Percentiles rank a stretch among this genome's conserved stretches.
Evolutionary conservation across 2,888 invertebrate species (phyloP).

Genomic region (Ferdinandea cuprea): DNA sequence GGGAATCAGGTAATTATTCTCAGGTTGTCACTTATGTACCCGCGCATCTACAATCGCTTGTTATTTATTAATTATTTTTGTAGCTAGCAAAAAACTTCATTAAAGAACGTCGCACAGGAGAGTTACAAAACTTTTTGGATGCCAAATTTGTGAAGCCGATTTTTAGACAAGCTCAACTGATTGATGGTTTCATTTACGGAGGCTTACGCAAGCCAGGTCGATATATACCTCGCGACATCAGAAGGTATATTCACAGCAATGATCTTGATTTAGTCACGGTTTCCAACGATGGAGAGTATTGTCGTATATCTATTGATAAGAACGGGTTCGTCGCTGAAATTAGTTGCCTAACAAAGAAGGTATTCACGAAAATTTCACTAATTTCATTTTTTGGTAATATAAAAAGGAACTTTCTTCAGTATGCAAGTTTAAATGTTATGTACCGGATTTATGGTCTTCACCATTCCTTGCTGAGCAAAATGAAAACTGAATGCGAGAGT

Average conservation of each 20-base stretch:
- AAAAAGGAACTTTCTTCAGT: slow-evolving; percentile 1
- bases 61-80: no score
- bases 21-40: no score
- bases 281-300: slow-evolving; percentile 77
- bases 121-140: slow-evolving; percentile 1
- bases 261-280: slow-evolving; percentile 47
- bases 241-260: neutral
- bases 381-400: neutral
- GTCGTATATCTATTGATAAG: slow-evolving; percentile 76
- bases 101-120: slow-evolving; percentile 11
- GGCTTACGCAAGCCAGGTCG: slow-evolving; percentile 63
- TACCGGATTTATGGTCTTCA: slow-evolving; percentile 79
- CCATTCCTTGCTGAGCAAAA: slow-evolving; percentile 78
- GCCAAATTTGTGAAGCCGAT: slow-evolving; percentile 39
- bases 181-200: slow-evolving; percentile 29
- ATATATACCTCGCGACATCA: slow-evolving; percentile 17
- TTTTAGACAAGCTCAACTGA: slow-evolving; percentile 47
- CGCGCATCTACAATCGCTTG: no score
- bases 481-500: slow-evolving; percentile 75
- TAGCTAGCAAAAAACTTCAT: slow-evolving; percentile 49
- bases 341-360: slow-evolving; percentile 77
- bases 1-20: slow-evolving; percentile 41
- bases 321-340: slow-evolving; percentile 78
- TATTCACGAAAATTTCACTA: slow-evolving; percentile 42
- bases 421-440: slow-evolving; percentile 70